Evolutionary conservation across 2,888 invertebrate species (phyloP), one percentile per base, ranked within the genome.

Genomic region (Cheilosia urbana): DNA sequence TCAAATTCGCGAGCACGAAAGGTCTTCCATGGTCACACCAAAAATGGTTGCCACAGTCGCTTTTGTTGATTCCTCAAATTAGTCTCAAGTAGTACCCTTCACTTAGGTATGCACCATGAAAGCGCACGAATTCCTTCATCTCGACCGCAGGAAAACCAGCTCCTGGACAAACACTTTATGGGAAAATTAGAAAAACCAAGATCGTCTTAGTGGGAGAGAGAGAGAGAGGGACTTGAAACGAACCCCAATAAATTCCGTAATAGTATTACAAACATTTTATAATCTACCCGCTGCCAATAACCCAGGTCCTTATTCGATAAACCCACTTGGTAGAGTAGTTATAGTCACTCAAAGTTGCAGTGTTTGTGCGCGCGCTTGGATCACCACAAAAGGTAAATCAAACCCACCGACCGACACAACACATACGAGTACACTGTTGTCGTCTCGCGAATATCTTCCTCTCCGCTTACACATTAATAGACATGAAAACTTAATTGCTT

Each of bases 401-500:
- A 37, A 37, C 37, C 37, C 37, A 37, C 37, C 37, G 37, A 37
- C 37, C 37, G 37, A 3, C 13, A 3, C 68, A 73, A 15, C 71
- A 81, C 49, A 58, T 6, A 27, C 27, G 27, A 27, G 27, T 27
- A 7, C 34, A 51, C 42, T 27, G 40, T 49, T 30, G 47, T 60
- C 60, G 47, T 66, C 45, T 57, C 24, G 49, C 57, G 45, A 75
- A 75, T 77, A 71, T 65, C 55, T 80, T 75, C 69, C 79, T 69
- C 63, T 37, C 49, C 65, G 76, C 63, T 37, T 37, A 72, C 71
- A 80, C 81, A 85, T 85, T 85, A 85, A 87, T 78, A 81, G 82
- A 87, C 87, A 87, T 87, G 87, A 79, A 81, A 82, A 87, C 87
- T 87, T 87, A 87, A 87, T 87, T 87, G 87, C 87, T 87, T 87